A percentile compares a stretch with the other conserved stretches of the same genome.
These are phyloP conservation scores for Oreochromis aureus DNA, from an alignment of 2,113 vertebrate genomes.

Conservation along the genomic window DNA sequence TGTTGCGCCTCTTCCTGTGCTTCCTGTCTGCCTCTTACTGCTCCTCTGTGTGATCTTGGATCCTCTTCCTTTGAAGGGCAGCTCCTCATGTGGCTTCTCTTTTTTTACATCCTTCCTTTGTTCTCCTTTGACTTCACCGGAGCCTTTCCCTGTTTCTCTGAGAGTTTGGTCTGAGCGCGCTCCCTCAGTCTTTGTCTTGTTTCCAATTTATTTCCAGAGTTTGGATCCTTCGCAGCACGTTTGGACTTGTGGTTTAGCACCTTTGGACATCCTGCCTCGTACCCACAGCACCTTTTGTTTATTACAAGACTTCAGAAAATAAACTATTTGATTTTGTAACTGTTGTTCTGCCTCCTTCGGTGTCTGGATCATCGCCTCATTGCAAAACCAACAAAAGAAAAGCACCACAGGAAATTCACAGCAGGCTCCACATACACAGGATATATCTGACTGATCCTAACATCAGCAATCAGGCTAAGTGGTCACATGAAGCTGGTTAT, in stretches of 20 bases:
- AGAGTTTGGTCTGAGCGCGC: background rate
- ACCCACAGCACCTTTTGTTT: background rate
- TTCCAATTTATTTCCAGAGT: background rate
- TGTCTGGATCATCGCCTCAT: background rate
- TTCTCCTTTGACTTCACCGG: background rate
- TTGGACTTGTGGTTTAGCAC: too few relatives aligned
- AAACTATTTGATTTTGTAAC: background rate
- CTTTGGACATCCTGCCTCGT: background rate
- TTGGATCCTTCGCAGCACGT: background rate
- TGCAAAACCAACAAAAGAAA: background rate
- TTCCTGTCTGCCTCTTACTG: background rate
- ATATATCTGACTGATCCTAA: background rate
- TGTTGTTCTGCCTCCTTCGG: background rate
- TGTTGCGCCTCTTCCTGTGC: background rate
- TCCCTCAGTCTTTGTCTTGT: background rate
- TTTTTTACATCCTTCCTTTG: background rate
- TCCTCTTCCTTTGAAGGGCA: background rate
- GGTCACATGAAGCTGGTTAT: background rate
- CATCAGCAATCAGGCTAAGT: background rate
- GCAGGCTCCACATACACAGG: background rate
- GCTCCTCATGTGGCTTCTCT: background rate
- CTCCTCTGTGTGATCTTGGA: background rate
- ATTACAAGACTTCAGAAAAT: background rate
- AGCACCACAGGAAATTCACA: background rate
- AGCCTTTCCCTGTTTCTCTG: background rate